Evolutionary conservation across 2,113 vertebrate species (phyloP), one percentile per base, ranked within the genome.

Genomic region (Cariama cristata): DNA sequence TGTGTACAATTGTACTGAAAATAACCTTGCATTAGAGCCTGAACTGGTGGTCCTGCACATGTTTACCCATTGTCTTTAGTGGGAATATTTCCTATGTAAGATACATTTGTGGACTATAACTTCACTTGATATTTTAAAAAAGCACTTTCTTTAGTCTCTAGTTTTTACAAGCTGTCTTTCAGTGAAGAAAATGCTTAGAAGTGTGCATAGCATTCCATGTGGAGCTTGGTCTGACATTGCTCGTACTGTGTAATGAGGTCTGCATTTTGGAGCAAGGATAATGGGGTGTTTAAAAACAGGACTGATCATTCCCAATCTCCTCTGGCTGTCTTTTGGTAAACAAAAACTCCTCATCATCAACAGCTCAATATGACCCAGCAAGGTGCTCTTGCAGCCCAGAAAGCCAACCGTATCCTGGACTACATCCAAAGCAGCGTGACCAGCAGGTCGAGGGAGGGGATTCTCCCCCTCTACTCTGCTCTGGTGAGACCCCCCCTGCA

Each of bases 271-370:
- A 89, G 93, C 49, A 89, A 89, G 63, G 63, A 88, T 40, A 94
- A 91, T 35, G 23, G 80, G 11, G 5, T 83, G 28, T 77, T 89
- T 74, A 69, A 96, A 89, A 77, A 17, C 21, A 76, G 38, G 18
- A 49, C 12, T 60, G 47, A 82, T 68, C 62, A 83, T 47, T 55
- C 42, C 20, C 26, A 66, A 58, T 71, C 45, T 53, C 80, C 42
- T 87, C 73, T 59, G 64, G 63, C 76, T 81, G n/a, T 74, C 83
- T 83, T 88, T 83, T 71, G 50, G 88, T 59, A 95, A 96, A 94
- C 60, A 92, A 77, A 96, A 79, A 3, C 12, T 73, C 42, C 9
- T 52, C 11, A 60, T 64, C 49, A 86, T 86, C 27, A 59, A 38
- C 38, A 38, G 38, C 38, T 38, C 38, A 38, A 38, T 8, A 38